Percentiles rank a stretch among this genome's conserved stretches.
phyloP scores from a whole-genome alignment of 2,113 vertebrate species.

The Hypocryptadius cinnamomeus region DNA sequence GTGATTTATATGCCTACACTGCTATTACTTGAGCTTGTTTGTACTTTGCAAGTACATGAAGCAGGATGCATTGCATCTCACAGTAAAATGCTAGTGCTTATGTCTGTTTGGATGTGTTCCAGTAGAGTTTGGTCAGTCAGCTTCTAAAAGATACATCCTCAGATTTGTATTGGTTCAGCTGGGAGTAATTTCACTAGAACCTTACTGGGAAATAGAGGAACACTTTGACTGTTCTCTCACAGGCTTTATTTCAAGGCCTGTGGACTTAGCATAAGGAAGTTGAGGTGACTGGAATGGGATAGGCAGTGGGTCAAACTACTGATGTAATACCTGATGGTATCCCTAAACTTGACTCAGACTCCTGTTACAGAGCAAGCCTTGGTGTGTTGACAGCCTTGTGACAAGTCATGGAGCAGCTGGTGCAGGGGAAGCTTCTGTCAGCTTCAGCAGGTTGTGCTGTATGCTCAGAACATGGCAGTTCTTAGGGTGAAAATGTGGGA shows the following conservation, averaged over 20 bases:
- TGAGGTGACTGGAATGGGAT: not conserved
- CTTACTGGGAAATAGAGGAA: not conserved
- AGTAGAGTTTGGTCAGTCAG: not conserved
- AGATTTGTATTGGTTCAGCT: not conserved
- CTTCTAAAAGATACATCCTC: not conserved
- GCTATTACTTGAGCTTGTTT: not conserved
- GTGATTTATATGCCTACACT: conserved; percentile 3
- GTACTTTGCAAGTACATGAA: not conserved
- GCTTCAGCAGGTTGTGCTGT: not conserved
- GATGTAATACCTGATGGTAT: not conserved
- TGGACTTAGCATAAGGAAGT: not conserved
- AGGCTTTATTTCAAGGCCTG: not conserved
- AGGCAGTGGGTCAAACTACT: not conserved
- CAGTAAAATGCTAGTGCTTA: not conserved
- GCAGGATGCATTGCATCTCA: not conserved
- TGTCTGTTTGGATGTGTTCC: not conserved
- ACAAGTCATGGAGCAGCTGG: not conserved
- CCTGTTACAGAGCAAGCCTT: not conserved
- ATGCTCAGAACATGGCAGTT: not conserved
- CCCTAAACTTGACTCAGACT: not conserved
- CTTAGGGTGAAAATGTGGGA: rapidly evolving
- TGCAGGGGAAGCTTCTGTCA: not conserved
- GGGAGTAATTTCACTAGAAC: not conserved
- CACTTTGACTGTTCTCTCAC: not conserved
- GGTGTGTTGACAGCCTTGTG: not conserved